Evolutionary conservation across 2,797 vertebrate genomes (phyloP).

Genomic region (Oryzias sinensis): DNA sequence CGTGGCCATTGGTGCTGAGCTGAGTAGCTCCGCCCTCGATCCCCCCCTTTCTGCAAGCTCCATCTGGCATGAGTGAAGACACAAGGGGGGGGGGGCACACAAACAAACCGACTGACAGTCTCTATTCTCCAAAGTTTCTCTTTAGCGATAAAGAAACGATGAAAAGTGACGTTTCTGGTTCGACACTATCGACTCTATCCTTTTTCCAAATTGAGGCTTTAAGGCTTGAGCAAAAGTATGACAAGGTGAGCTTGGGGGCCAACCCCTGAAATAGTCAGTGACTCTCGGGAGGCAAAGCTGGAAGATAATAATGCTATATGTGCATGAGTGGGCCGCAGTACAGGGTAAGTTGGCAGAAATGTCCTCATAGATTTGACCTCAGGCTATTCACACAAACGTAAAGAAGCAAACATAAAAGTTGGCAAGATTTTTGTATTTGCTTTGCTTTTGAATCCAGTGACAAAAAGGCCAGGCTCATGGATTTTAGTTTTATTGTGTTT

Average conservation of each 20-base stretch:
- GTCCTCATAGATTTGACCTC: constrained; percentile 55
- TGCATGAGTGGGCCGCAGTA: constrained; percentile 8
- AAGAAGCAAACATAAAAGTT: constrained; percentile 31
- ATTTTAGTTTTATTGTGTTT: constrained; percentile 14
- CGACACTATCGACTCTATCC: not conserved
- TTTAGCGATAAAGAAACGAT: too few relatives aligned
- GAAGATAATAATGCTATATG: constrained; percentile 19
- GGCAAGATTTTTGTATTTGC: constrained; percentile 46
- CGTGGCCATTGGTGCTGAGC: too few relatives aligned
- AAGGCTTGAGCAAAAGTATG: constrained; percentile 33
- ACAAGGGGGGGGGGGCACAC: too few relatives aligned
- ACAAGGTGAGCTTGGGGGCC: constrained; percentile 32
- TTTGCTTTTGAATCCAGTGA: constrained; percentile 32
- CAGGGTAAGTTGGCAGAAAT: constrained; percentile 35
- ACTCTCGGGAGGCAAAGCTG: constrained; percentile 11
- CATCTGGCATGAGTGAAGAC: too few relatives aligned
- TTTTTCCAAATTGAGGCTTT: constrained; percentile 47
- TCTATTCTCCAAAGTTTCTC: too few relatives aligned
- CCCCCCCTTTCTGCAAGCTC: too few relatives aligned
- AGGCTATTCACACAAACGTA: constrained; percentile 43
- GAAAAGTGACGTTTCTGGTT: too few relatives aligned
- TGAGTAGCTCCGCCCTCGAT: too few relatives aligned
- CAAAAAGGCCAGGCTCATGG: constrained; percentile 17
- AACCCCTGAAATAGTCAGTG: constrained; percentile 29
- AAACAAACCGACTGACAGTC: too few relatives aligned